These are phyloP conservation scores for Chalcosyrphus nemorum DNA, from an alignment of 2,888 invertebrate genomes.

Conservation along the genomic window DNA sequence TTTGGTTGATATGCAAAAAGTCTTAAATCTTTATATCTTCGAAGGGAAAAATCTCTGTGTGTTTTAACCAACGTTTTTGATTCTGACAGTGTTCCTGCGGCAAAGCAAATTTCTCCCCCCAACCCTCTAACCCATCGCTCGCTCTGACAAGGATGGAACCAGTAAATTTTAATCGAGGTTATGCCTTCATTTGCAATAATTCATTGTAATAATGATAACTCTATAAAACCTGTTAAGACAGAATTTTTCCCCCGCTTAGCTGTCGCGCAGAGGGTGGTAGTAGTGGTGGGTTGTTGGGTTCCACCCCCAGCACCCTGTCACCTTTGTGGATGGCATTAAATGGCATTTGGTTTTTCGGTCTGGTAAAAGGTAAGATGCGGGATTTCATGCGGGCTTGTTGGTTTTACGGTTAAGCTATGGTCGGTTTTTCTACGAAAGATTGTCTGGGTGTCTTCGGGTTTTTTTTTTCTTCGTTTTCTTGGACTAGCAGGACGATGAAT, in stretches of 20 bases:
- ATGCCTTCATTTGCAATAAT: constrained; percentile 73
- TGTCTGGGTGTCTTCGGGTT: background rate
- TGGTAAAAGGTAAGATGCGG: constrained; percentile 45
- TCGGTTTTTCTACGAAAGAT: constrained; percentile 23
- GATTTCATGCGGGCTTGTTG: constrained; percentile 66
- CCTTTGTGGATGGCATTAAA: constrained; percentile 45
- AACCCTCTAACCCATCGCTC: background rate
- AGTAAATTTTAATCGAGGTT: constrained; percentile 73
- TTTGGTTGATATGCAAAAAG: constrained; percentile 70
- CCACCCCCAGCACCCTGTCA: background rate
- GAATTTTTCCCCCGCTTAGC: constrained; percentile 66
- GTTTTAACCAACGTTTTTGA: constrained; percentile 33
- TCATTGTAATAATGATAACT: constrained; percentile 73
- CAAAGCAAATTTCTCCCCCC: background rate
- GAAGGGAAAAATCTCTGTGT: constrained; percentile 51
- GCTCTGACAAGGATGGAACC: background rate
- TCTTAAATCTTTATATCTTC: constrained; percentile 66
- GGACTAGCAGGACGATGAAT: constrained; percentile 76
- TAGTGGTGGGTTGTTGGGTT: background rate
- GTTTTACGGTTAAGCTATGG: constrained; percentile 56
- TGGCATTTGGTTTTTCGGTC: constrained; percentile 50
- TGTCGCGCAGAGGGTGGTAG: constrained; percentile 17
- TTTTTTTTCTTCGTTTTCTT: constrained; percentile 29
- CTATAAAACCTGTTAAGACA: constrained; percentile 73
- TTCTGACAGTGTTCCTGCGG: constrained; percentile 58